These are phyloP conservation scores for Hippocampus mohnikei DNA, from an alignment of 2,113 vertebrate genomes.

Conservation along the genomic window DNA sequence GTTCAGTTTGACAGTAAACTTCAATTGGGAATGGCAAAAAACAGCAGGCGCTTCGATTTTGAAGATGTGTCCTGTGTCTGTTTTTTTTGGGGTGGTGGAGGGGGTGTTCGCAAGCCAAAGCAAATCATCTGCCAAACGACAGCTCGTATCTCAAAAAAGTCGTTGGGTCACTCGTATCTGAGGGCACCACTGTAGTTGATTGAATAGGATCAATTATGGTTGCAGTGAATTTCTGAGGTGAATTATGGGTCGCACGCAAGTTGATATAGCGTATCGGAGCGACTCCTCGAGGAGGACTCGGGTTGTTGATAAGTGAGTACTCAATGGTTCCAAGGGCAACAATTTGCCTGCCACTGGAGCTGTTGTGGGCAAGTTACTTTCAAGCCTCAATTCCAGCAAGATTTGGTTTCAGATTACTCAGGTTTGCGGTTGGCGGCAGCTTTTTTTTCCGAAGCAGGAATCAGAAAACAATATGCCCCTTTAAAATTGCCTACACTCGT, in stretches of 20 bases:
- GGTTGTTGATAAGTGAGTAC: neutral
- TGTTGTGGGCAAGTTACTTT: neutral
- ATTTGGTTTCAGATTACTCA: neutral
- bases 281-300: neutral
- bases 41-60: neutral
- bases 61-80: neutral
- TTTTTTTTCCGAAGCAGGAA: conserved; percentile 11
- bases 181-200: neutral
- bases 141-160: neutral
- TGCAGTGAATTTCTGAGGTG: neutral
- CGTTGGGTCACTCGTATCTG: neutral
- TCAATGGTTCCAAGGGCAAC: neutral
- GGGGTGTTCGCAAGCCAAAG: neutral
- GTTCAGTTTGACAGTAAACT: neutral
- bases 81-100: too few relatives aligned
- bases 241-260: neutral
- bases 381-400: conserved; percentile 8
- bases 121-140: neutral
- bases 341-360: neutral
- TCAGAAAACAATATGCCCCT: conserved; percentile 13
- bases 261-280: neutral
- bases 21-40: neutral
- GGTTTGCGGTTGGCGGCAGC: conserved; percentile 19
- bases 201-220: neutral
- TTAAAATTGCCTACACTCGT: conserved; percentile 44